These are phyloP conservation scores for Stegophylla sp. DNA, from an alignment of 2,888 invertebrate species.

Conservation along the genomic window DNA sequence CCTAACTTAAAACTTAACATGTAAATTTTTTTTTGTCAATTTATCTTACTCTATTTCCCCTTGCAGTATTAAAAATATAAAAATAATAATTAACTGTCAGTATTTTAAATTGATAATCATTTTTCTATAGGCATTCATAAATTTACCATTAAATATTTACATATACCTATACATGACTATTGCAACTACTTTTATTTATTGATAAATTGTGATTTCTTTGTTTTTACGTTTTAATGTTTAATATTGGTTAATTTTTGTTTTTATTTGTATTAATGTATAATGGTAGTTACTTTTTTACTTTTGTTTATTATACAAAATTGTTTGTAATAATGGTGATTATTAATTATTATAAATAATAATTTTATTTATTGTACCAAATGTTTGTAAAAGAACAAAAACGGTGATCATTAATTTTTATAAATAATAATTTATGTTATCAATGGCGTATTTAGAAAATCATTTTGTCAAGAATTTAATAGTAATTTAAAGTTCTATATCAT, in stretches of 20 bases:
- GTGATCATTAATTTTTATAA: conserved; percentile 20
- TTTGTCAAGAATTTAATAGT: conserved; percentile 6
- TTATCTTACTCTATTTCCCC: neutral
- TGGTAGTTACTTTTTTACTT: conserved; percentile 7
- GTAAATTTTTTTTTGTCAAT: conserved; percentile 24
- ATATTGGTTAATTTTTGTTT: conserved; percentile 22
- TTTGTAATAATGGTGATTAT: no score
- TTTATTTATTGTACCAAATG: conserved; percentile 32
- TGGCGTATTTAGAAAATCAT: conserved; percentile 37
- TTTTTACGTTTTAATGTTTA: conserved; percentile 32
- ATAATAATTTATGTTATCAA: conserved; percentile 47
- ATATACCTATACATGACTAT: conserved; percentile 17
- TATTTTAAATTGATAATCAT: conserved; percentile 35
- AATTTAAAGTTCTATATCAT: neutral
- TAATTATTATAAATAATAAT: no score
- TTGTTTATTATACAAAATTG: conserved; percentile 36
- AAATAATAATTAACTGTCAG: conserved; percentile 13
- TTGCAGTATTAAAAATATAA: conserved; percentile 36
- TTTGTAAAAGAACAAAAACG: conserved; percentile 28
- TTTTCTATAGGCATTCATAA: conserved; percentile 31
- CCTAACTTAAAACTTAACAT: conserved; percentile 24
- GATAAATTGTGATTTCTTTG: conserved; percentile 7
- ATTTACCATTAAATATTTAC: conserved; percentile 33
- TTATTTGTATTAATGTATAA: conserved; percentile 25
- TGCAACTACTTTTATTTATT: conserved; percentile 29